These are phyloP conservation scores for Notodonta ziczac DNA, from an alignment of 2,888 invertebrate species.

Conservation along the genomic window DNA sequence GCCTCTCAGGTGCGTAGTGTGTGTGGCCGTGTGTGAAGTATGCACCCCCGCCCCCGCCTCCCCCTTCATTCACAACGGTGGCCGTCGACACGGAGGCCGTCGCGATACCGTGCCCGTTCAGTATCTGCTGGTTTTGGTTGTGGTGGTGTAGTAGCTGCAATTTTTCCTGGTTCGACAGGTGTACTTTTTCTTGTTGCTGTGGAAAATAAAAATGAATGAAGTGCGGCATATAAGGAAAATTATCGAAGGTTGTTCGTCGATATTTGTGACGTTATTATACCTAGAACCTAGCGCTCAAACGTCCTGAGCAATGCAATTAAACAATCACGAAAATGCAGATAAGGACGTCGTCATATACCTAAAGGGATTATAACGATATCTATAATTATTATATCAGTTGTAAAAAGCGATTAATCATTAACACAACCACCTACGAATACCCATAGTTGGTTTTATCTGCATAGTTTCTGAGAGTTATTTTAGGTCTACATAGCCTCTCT, in stretches of 20 bases:
- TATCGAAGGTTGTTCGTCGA: neutral
- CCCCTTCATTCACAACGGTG: slow-evolving; percentile 73
- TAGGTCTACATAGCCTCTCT: too few species aligned
- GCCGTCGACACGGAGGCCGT: slow-evolving; percentile 76
- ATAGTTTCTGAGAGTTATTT: too few species aligned
- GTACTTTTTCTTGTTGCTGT: slow-evolving; percentile 80
- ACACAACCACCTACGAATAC: too few species aligned
- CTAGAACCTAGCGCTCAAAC: too few species aligned
- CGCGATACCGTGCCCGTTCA: slow-evolving; percentile 76
- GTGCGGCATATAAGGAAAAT: neutral
- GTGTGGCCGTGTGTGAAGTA: slow-evolving; percentile 80
- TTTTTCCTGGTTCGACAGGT: slow-evolving; percentile 79
- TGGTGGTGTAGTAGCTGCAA: slow-evolving; percentile 77
- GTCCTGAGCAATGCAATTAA: too few species aligned
- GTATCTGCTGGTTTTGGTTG: slow-evolving; percentile 78
- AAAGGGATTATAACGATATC: too few species aligned
- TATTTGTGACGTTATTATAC: too few species aligned
- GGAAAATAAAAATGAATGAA: slow-evolving; percentile 15
- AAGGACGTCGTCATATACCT: too few species aligned
- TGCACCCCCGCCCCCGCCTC: slow-evolving; percentile 57
- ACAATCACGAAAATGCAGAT: too few species aligned
- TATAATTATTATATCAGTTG: too few species aligned
- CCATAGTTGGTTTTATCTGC: too few species aligned
- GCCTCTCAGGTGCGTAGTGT: slow-evolving; percentile 76
- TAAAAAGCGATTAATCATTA: too few species aligned